Conservation (phyloP, 2,888 invertebrate species). For the Pediacus dermestoides region DNA sequence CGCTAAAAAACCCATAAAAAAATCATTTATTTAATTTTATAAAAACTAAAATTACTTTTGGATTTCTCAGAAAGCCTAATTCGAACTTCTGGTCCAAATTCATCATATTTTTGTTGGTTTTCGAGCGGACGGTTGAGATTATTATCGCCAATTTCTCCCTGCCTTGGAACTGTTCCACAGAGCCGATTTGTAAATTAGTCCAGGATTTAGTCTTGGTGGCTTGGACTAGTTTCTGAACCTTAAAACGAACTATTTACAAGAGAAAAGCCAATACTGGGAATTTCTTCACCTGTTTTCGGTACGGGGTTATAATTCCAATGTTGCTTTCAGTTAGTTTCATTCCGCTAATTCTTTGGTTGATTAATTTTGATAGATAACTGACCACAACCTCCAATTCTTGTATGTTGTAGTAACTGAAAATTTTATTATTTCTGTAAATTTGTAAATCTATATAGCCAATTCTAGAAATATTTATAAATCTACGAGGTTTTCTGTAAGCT, state of each 20-base stretch:
- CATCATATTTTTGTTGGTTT: slow-evolving; percentile 46
- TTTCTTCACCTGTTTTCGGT: slow-evolving; percentile 47
- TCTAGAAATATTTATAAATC: too few species aligned
- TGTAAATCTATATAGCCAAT: too few species aligned
- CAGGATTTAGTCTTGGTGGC: slow-evolving; percentile 40
- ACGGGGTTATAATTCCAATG: slow-evolving; percentile 59
- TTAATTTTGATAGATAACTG: slow-evolving; percentile 55
- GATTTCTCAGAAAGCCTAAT: slow-evolving; percentile 55
- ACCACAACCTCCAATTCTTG: slow-evolving; percentile 57
- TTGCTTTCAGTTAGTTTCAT: slow-evolving; percentile 48
- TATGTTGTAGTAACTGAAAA: slow-evolving; percentile 56
- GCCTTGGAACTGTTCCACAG: slow-evolving; percentile 84
- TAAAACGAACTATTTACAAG: slow-evolving; percentile 8
- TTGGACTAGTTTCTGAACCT: slow-evolving; percentile 49
- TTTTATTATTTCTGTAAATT: too few species aligned
- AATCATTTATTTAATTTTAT: too few species aligned
- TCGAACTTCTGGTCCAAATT: slow-evolving; percentile 54
- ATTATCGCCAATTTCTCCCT: slow-evolving; percentile 77
- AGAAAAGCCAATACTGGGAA: background rate
- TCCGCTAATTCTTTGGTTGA: slow-evolving; percentile 51
- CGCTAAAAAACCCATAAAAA: slow-evolving; percentile 53
- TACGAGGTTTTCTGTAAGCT: too few species aligned
- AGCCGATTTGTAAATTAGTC: slow-evolving; percentile 62
- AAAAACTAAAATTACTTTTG: slow-evolving; percentile 52
- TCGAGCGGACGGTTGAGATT: slow-evolving; percentile 75